These are phyloP conservation scores for Myotis pilosus DNA, from an alignment of 2,797 vertebrate genomes.

Conservation along the genomic window DNA sequence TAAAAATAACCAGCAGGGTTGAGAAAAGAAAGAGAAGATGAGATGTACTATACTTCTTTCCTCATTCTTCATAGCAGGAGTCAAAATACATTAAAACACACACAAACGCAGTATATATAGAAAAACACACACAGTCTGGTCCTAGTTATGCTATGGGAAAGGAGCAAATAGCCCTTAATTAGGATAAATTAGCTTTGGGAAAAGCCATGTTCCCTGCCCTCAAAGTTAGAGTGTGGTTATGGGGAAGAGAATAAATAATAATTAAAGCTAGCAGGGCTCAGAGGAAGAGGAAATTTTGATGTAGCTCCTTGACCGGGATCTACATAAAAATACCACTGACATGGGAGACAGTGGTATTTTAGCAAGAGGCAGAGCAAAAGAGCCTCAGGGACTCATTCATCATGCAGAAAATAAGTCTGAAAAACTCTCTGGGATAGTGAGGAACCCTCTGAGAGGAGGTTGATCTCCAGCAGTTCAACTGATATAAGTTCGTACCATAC, in stretches of 20 bases:
- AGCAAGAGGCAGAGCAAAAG: background rate
- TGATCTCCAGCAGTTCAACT: background rate
- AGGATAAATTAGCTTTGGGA: background rate
- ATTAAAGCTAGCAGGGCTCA: background rate
- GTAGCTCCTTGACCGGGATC: background rate
- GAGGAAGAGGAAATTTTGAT: background rate
- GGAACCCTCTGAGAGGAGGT: background rate
- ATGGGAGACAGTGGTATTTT: background rate
- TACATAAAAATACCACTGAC: background rate
- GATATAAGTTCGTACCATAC: background rate
- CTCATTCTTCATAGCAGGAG: background rate
- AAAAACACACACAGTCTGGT: background rate
- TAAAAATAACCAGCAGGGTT: background rate
- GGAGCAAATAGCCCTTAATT: background rate
- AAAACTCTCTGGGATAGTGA: background rate
- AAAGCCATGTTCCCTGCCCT: background rate
- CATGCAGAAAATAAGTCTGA: background rate
- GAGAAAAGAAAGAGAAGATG: background rate
- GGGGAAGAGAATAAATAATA: background rate
- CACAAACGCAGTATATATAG: background rate
- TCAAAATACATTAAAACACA: background rate
- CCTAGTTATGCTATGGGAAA: background rate
- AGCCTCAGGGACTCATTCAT: background rate
- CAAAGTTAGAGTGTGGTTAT: background rate
- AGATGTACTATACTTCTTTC: background rate